These are phyloP conservation scores for Drosophila dives DNA, from an alignment of 2,888 invertebrate species.

Conservation along the genomic window DNA sequence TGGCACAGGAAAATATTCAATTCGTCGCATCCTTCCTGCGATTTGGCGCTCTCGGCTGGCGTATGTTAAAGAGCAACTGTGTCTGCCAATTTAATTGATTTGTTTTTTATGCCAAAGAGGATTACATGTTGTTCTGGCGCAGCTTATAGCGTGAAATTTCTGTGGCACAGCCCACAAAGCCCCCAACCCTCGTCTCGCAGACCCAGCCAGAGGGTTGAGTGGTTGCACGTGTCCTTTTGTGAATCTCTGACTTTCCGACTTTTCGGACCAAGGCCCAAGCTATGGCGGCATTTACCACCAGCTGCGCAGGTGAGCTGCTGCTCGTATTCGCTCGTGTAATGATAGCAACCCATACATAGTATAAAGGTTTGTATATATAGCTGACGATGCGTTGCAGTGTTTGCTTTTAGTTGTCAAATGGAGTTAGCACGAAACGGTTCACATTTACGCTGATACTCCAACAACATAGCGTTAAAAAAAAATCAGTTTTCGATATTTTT, in stretches of 20 bases:
- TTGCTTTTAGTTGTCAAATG: slow-evolving; percentile 65
- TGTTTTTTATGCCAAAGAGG: slow-evolving; percentile 84
- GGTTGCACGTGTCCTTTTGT: slow-evolving; percentile 74
- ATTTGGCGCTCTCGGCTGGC: slow-evolving; percentile 47
- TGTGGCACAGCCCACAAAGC: slow-evolving; percentile 44
- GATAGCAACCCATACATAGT: background rate
- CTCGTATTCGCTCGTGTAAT: slow-evolving; percentile 13
- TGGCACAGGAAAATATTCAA: slow-evolving; percentile 80
- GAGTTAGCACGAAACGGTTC: slow-evolving; percentile 58
- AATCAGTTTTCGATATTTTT: background rate
- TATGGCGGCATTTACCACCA: slow-evolving; percentile 74
- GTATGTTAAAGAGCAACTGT: slow-evolving; percentile 53
- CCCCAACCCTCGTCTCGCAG: background rate
- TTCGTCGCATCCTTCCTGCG: slow-evolving; percentile 83
- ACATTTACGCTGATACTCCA: slow-evolving; percentile 5
- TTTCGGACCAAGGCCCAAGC: slow-evolving; percentile 27
- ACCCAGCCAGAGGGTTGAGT: slow-evolving; percentile 57
- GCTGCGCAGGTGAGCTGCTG: slow-evolving; percentile 73
- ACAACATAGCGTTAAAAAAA: background rate
- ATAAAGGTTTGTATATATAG: slow-evolving; percentile 3
- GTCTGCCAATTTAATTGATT: slow-evolving; percentile 83
- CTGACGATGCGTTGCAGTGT: slow-evolving; percentile 23
- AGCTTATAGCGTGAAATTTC: slow-evolving; percentile 72
- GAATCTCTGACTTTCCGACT: slow-evolving; percentile 48
- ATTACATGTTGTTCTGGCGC: slow-evolving; percentile 78